Base-by-base conservation (phyloP, 1,140 invertebrate genomes). In the Philaenus spumarius region DNA sequence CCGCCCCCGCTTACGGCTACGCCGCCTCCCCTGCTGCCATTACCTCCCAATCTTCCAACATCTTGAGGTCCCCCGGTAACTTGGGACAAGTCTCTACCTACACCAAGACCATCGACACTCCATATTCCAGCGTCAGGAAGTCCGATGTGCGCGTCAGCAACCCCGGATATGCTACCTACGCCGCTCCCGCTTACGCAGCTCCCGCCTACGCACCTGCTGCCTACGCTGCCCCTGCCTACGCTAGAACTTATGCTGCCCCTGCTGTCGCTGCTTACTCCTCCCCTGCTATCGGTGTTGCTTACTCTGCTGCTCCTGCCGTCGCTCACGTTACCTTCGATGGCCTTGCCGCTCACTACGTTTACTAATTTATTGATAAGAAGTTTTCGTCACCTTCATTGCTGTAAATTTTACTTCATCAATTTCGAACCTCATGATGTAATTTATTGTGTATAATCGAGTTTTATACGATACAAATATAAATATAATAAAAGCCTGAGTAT, bases 121-220 rank as follows among this genome's bases (percentile, higher is more conserved):
- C 72, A 2, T 69, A 67, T 66, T 67, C 69, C 60, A 66, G 62
- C 58, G 67, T 72, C 45, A 64, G 66, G 45, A 73, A 73, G 61
- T 65, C 64, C 56, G 73, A 74, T 63, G 68, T 71, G 43, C 63
- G 71, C 19, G 65, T 69, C 20, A 71, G 66, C 65, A 73, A 72
- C 65, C 67, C 69, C 42, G 67, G 62, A 15, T 35, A 63, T 24
- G 64, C 58, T 56, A n/a, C 20, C 26, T 26, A 30, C 39, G 37
- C 30, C 14, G 39, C 58, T 37, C 35, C 51, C 46, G 55, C 42
- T 35, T 43, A 56, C 45, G 63, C 62, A 37, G 58, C 61, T 19
- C 19, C 40, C 30, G 22, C 48, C 45, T 48, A 51, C 61, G 60
- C 63, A 52, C 51, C 59, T 23, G 42, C 58, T 46, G 47, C 62